These are phyloP conservation scores for Drosophila kanapiae DNA, from an alignment of 1,140 invertebrate genomes.

Conservation along the genomic window DNA sequence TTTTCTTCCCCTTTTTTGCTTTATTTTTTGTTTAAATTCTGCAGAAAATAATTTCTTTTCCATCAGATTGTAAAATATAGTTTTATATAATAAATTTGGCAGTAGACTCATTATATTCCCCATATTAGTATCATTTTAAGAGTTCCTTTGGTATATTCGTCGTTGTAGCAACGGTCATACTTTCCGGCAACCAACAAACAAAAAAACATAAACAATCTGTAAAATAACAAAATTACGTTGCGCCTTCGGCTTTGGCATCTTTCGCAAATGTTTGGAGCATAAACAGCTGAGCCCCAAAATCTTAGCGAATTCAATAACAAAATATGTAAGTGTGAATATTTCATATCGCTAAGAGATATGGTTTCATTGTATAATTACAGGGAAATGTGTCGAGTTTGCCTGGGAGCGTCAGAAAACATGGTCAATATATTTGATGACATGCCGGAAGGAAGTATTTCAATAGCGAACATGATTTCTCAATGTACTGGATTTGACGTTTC, in stretches of 20 bases:
- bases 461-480: slow-evolving; percentile 1
- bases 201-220: not conserved
- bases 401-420: not conserved
- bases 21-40: too few species aligned
- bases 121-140: not conserved
- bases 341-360: not conserved
- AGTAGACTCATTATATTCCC: too few species aligned
- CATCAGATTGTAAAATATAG: too few species aligned
- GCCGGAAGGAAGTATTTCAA: not conserved
- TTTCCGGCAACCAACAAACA: not conserved
- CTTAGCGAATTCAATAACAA: too few species aligned
- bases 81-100: too few species aligned
- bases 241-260: not conserved
- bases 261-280: too few species aligned
- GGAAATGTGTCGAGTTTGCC: slow-evolving; percentile 9
- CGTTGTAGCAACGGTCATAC: not conserved
- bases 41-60: too few species aligned
- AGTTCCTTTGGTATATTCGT: not conserved
- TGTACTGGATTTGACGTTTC: not conserved
- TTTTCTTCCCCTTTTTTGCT: too few species aligned
- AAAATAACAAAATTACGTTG: not conserved
- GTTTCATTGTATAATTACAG: not conserved
- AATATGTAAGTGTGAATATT: not conserved
- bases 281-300: not conserved
- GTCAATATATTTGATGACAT: slow-evolving; percentile 3